phyloP scores from a whole-genome alignment of 2,888 invertebrate genomes.

The Drosophila fulvimacula region DNA sequence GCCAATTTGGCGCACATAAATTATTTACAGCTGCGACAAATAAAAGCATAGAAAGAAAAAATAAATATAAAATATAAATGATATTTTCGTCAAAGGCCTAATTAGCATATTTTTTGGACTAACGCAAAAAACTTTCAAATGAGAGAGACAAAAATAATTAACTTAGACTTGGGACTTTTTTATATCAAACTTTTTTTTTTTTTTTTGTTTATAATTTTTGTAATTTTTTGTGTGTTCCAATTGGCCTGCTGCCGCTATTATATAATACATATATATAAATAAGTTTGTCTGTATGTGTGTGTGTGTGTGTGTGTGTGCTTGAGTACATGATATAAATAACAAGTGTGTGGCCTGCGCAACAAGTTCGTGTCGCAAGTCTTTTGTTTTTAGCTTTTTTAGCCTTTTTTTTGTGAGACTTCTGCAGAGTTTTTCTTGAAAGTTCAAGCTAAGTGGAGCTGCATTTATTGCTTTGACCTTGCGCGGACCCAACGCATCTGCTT shows the following conservation, averaged over 20 bases:
- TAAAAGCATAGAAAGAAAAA: slow-evolving; percentile 16
- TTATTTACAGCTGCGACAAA: slow-evolving; percentile 46
- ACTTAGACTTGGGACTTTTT: slow-evolving; percentile 17
- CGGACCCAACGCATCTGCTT: slow-evolving; percentile 29
- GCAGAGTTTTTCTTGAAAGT: slow-evolving; percentile 48
- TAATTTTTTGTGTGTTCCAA: slow-evolving; percentile 21
- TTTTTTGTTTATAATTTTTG: background rate
- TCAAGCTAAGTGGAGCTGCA: slow-evolving; percentile 41
- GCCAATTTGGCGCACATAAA: slow-evolving; percentile 55
- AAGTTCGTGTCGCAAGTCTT: slow-evolving; percentile 68
- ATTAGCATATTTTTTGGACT: slow-evolving; percentile 36
- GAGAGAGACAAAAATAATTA: slow-evolving; percentile 1
- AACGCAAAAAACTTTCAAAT: slow-evolving; percentile 22
- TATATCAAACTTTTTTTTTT: background rate
- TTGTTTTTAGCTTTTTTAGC: slow-evolving; percentile 47
- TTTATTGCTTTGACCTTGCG: slow-evolving; percentile 49
- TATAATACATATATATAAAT: slow-evolving; percentile 21
- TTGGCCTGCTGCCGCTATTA: slow-evolving; percentile 32
- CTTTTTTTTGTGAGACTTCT: slow-evolving; percentile 25
- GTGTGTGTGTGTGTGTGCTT: background rate
- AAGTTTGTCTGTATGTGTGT: background rate
- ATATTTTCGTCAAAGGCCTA: slow-evolving; percentile 25
- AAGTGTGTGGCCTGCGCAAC: slow-evolving; percentile 53
- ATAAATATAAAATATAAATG: slow-evolving; percentile 33
- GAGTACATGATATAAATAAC: slow-evolving; percentile 54